phyloP scores from a whole-genome alignment of 2,888 invertebrate genomes.

The Epirrita christyi region DNA sequence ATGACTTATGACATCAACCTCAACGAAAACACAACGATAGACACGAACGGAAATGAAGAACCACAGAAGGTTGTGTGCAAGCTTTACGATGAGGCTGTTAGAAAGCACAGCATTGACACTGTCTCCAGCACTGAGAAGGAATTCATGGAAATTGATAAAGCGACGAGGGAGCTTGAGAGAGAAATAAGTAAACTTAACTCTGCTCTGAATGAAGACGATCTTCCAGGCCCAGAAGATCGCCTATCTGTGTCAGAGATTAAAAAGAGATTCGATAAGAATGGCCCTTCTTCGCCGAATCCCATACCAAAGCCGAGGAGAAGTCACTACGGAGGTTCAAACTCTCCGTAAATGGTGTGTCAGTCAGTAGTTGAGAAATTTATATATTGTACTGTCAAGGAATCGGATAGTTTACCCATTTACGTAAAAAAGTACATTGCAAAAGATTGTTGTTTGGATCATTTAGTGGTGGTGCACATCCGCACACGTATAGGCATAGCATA shows the following conservation, averaged over 20 bases:
- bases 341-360: slow-evolving; percentile 45
- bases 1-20: slow-evolving; percentile 73
- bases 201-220: slow-evolving; percentile 74
- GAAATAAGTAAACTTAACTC: slow-evolving; percentile 78
- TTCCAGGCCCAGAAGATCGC: slow-evolving; percentile 56
- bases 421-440: background rate
- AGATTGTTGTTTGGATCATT: background rate
- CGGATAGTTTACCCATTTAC: too few species aligned
- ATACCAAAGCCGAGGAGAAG: slow-evolving; percentile 85
- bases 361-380: background rate
- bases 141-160: slow-evolving; percentile 77
- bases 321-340: slow-evolving; percentile 67
- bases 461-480: background rate
- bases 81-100: slow-evolving; percentile 61
- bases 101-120: slow-evolving; percentile 74
- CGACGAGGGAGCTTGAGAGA: slow-evolving; percentile 73
- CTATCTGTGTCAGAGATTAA: slow-evolving; percentile 79
- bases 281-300: slow-evolving; percentile 80
- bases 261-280: slow-evolving; percentile 80
- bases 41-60: slow-evolving; percentile 68
- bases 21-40: slow-evolving; percentile 59
- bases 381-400: too few species aligned
- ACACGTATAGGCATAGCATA: too few species aligned
- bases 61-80: slow-evolving; percentile 76
- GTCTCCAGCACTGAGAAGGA: slow-evolving; percentile 78